A percentile compares a stretch with the other conserved stretches of the same genome.
Conservation (phyloP, 2,888 invertebrate species). For the Caenorhabditis sp. region DNA sequence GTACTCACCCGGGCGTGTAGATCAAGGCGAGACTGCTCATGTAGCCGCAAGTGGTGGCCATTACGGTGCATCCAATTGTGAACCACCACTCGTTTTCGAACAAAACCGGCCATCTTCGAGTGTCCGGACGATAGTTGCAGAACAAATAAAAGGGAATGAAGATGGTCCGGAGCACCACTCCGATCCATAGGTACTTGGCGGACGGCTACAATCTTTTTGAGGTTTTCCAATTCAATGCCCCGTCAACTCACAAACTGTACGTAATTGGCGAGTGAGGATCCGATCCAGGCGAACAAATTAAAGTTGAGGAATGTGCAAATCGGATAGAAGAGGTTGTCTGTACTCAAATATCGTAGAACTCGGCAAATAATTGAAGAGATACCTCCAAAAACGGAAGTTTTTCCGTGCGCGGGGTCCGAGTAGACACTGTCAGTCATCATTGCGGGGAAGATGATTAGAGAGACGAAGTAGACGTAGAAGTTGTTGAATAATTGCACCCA, state of each 20-base stretch:
- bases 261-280: slow-evolving; percentile 88
- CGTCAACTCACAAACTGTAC: slow-evolving; percentile 84
- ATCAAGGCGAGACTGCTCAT: slow-evolving; percentile 93
- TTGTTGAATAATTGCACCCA: slow-evolving; percentile 91
- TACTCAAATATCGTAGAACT: background rate
- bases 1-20: slow-evolving; percentile 85
- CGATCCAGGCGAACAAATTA: slow-evolving; percentile 92
- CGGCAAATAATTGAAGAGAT: too few relatives aligned
- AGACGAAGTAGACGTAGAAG: slow-evolving; percentile 92
- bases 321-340: slow-evolving; percentile 79
- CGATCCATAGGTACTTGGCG: slow-evolving; percentile 86
- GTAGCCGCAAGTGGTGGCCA: slow-evolving; percentile 93
- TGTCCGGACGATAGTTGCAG: slow-evolving; percentile 89
- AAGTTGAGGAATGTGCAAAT: slow-evolving; percentile 94
- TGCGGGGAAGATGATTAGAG: slow-evolving; percentile 90
- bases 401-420: slow-evolving; percentile 22
- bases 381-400: slow-evolving; percentile 58
- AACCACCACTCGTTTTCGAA: slow-evolving; percentile 84
- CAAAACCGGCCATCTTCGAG: slow-evolving; percentile 74
- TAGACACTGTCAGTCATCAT: slow-evolving; percentile 80
- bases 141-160: slow-evolving; percentile 92
- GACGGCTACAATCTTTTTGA: slow-evolving; percentile 83
- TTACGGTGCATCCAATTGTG: slow-evolving; percentile 81
- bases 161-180: slow-evolving; percentile 85
- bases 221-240: too few relatives aligned